Evolutionary conservation across 2,888 invertebrate genomes (phyloP).

Genomic region (Drosophila nr. medialis): DNA sequence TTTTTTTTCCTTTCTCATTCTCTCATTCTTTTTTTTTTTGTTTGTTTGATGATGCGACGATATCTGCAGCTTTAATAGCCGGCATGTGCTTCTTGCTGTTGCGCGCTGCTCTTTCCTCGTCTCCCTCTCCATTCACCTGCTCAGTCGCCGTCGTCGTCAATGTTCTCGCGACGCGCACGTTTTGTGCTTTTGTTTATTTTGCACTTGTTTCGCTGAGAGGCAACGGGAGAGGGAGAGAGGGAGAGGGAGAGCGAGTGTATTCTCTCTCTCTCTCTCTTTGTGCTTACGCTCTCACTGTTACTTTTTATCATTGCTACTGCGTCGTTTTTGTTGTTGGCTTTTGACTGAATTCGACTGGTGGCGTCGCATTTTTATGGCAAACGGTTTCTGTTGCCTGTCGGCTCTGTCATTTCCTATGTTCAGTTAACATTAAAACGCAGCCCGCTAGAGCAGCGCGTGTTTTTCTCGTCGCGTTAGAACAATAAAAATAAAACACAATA

Average conservation of each 20-base stretch:
- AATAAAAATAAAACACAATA: constrained; percentile 9
- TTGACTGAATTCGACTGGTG: constrained; percentile 40
- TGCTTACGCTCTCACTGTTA: constrained; percentile 31
- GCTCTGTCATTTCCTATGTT: constrained; percentile 56
- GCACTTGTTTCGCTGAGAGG: constrained; percentile 40
- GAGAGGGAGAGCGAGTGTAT: constrained; percentile 5
- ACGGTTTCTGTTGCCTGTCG: constrained; percentile 30
- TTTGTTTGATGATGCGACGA: constrained; percentile 37
- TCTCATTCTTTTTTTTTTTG: constrained; percentile 1
- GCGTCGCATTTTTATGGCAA: constrained; percentile 72
- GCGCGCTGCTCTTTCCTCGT: constrained; percentile 7
- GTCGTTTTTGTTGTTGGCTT: constrained; percentile 53
- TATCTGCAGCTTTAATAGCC: constrained; percentile 32
- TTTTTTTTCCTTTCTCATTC: neutral
- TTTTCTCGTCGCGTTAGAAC: constrained; percentile 57
- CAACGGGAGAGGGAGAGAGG: neutral
- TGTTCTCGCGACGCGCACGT: constrained; percentile 43
- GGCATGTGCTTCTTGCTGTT: constrained; percentile 38
- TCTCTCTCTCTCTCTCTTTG: neutral
- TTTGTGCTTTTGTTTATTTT: constrained; percentile 73
- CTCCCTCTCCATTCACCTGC: neutral
- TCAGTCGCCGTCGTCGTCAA: neutral
- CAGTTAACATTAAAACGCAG: constrained; percentile 78
- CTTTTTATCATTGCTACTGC: constrained; percentile 59
- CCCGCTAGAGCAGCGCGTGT: constrained; percentile 64